Percentiles rank a stretch among this genome's conserved stretches.
phyloP scores from a whole-genome alignment of 2,888 invertebrate species.

The Polietes domitor region DNA sequence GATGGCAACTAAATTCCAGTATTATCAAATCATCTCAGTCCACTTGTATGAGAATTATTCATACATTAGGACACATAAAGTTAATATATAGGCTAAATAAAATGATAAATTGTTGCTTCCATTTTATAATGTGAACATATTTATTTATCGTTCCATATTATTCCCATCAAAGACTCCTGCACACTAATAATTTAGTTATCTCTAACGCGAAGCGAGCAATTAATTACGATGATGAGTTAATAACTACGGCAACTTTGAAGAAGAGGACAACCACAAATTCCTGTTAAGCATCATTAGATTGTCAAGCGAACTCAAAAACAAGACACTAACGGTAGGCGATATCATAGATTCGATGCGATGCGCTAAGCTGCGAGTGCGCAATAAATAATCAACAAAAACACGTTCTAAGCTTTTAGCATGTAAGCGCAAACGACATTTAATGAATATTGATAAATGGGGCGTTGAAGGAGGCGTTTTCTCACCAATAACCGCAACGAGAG shows the following conservation, averaged over 20 bases:
- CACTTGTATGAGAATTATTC: too few relatives aligned
- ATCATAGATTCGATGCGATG: not conserved
- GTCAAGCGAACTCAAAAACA: conserved; percentile 27
- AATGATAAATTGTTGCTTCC: too few relatives aligned
- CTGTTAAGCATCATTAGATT: not conserved
- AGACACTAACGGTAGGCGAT: conserved; percentile 48
- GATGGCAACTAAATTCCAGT: too few relatives aligned
- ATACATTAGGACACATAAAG: too few relatives aligned
- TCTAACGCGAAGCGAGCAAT: conserved; percentile 61
- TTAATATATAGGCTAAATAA: too few relatives aligned
- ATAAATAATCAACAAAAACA: conserved; percentile 61
- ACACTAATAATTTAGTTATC: conserved; percentile 1
- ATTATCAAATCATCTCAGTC: too few relatives aligned
- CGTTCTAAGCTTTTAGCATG: conserved; percentile 34
- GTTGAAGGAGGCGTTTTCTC: conserved; percentile 74
- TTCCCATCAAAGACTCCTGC: not conserved
- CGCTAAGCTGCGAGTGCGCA: conserved; percentile 5
- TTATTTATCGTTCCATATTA: too few relatives aligned
- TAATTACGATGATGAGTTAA: conserved; percentile 77
- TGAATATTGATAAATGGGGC: conserved; percentile 80
- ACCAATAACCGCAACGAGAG: conserved; percentile 22
- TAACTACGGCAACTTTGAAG: conserved; percentile 68
- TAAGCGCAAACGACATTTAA: conserved; percentile 72
- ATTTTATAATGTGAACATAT: too few relatives aligned
- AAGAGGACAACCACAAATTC: conserved; percentile 57